Evolutionary conservation across 2,888 invertebrate species (phyloP).

Genomic region (Automeris io): DNA sequence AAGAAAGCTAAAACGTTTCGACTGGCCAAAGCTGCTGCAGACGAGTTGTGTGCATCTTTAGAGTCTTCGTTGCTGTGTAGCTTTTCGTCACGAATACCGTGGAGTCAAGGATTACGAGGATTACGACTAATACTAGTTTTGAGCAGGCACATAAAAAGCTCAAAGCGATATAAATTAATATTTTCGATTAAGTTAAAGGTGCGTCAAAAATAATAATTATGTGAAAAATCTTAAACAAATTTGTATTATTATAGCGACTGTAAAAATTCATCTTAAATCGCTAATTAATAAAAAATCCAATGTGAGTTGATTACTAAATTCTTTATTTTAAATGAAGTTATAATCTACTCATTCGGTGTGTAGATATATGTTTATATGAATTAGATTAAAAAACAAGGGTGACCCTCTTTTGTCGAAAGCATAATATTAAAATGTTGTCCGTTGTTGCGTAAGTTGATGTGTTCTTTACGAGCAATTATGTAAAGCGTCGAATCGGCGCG

Average conservation of each 20-base stretch:
- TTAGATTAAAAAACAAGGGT: constrained; percentile 12
- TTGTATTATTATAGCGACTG: too few species aligned
- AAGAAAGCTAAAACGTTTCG: constrained; percentile 58
- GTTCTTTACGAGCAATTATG: constrained; percentile 68
- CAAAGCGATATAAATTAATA: too few species aligned
- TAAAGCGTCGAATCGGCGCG: constrained; percentile 58
- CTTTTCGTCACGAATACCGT: neutral
- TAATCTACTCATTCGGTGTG: constrained; percentile 8
- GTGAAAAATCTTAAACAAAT: too few species aligned
- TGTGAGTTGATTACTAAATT: too few species aligned
- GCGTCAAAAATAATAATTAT: too few species aligned
- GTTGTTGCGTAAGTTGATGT: constrained; percentile 58
- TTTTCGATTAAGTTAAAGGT: too few species aligned
- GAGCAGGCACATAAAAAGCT: too few species aligned
- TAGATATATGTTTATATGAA: constrained; percentile 17
- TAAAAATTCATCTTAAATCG: too few species aligned
- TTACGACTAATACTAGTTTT: too few species aligned
- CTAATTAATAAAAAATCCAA: too few species aligned
- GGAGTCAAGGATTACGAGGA: too few species aligned
- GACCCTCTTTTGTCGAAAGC: constrained; percentile 50
- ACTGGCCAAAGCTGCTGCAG: constrained; percentile 28
- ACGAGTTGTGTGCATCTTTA: neutral
- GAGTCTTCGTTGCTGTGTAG: neutral
- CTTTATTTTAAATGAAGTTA: neutral
- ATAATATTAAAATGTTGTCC: constrained; percentile 59